Conservation (phyloP, 1,140 invertebrate species). For the Cepaea nemoralis region DNA sequence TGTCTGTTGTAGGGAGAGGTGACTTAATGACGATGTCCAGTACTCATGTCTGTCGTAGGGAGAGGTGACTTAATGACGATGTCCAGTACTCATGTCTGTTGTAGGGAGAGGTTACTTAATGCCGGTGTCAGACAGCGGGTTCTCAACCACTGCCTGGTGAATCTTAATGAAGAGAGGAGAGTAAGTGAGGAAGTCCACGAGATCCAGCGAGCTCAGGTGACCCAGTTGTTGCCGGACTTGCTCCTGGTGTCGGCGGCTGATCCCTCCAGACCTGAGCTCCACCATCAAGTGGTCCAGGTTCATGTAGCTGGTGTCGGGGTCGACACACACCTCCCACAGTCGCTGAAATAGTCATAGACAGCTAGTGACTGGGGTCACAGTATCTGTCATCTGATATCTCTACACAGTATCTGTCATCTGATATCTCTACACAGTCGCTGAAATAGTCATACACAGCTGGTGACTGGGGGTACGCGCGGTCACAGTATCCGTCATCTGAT, state of each 20-base stretch:
- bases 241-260: constrained; percentile 61
- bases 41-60: too few relatives aligned
- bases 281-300: constrained; percentile 65
- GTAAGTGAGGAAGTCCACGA: constrained; percentile 70
- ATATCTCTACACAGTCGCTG: too few relatives aligned
- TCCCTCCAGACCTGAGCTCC: constrained; percentile 67
- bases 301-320: constrained; percentile 62
- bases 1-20: too few relatives aligned
- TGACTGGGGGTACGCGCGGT: too few relatives aligned
- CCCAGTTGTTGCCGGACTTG: constrained; percentile 61
- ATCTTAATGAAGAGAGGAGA: constrained; percentile 70
- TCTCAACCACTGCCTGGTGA: constrained; percentile 64
- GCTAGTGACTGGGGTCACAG: too few relatives aligned
- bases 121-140: constrained; percentile 59
- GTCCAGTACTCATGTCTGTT: too few relatives aligned
- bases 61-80: too few relatives aligned
- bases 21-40: too few relatives aligned
- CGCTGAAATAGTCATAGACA: constrained; percentile 55
- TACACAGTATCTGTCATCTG: too few relatives aligned
- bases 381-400: too few relatives aligned
- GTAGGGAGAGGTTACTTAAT: not conserved
- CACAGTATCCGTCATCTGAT: too few relatives aligned
- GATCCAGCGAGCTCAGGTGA: constrained; percentile 61
- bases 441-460: too few relatives aligned
- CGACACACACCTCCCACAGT: constrained; percentile 70